These are phyloP conservation scores for Pelecanoides urinatrix DNA, from an alignment of 2,113 vertebrate species.

Conservation along the genomic window DNA sequence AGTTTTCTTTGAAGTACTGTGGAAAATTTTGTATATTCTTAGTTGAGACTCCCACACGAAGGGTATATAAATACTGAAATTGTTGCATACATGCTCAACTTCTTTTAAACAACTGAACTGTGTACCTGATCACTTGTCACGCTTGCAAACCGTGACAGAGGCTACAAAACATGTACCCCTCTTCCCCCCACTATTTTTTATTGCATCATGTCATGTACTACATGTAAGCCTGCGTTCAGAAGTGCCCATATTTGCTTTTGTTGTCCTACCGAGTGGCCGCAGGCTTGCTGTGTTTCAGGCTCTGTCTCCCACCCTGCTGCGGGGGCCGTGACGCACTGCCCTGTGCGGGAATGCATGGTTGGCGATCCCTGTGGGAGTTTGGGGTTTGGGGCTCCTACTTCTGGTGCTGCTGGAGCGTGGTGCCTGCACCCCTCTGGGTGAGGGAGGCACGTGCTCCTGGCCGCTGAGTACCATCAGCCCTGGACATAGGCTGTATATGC, in stretches of 20 bases:
- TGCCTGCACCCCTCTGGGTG: background rate
- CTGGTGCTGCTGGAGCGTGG: background rate
- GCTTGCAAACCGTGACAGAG: background rate
- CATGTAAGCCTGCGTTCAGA: background rate
- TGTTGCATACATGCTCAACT: background rate
- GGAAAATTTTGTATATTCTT: background rate
- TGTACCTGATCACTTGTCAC: background rate
- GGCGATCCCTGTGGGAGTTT: fast-evolving
- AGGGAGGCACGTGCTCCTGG: background rate
- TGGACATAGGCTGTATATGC: background rate
- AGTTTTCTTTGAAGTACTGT: background rate
- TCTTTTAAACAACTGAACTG: background rate
- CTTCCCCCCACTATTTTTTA: background rate
- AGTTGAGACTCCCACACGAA: background rate
- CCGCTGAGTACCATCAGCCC: background rate
- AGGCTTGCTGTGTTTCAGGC: background rate
- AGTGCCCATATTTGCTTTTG: background rate
- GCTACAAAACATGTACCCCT: background rate
- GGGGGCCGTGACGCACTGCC: background rate
- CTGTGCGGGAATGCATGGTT: fast-evolving
- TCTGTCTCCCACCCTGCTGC: background rate
- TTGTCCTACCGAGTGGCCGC: background rate
- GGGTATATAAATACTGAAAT: background rate
- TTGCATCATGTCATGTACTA: fast-evolving
- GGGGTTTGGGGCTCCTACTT: background rate